Conservation (phyloP, 2,888 invertebrate species). For the Eilema depressum region DNA sequence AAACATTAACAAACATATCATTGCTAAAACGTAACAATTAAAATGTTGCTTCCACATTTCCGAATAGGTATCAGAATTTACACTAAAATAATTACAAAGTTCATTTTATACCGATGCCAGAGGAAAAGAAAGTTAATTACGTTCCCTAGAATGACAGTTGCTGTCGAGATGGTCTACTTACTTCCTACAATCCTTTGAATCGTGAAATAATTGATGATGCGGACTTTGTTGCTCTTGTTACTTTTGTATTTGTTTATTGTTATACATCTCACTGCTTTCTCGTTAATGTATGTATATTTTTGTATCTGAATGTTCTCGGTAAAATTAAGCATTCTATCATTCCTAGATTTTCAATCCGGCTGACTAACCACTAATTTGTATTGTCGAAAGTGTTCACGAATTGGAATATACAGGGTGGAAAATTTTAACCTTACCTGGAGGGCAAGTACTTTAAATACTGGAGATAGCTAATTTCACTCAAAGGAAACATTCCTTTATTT, state of each 20-base stretch:
- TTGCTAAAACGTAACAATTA: neutral
- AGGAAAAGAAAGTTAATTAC: conserved; percentile 78
- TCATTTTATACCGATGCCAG: conserved; percentile 60
- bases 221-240: conserved; percentile 39
- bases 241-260: conserved; percentile 22
- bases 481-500: too few species aligned
- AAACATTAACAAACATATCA: neutral
- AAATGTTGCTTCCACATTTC: neutral
- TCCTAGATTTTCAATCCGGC: neutral
- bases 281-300: conserved; percentile 12
- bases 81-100: conserved; percentile 59
- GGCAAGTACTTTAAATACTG: too few species aligned
- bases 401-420: too few species aligned
- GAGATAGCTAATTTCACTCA: too few species aligned
- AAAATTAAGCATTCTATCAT: neutral
- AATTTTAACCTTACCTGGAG: too few species aligned
- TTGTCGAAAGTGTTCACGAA: neutral
- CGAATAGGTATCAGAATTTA: neutral
- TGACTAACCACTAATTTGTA: neutral
- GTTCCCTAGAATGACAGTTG: conserved; percentile 69
- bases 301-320: neutral
- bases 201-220: conserved; percentile 72
- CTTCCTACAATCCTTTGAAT: conserved; percentile 73
- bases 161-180: conserved; percentile 63
- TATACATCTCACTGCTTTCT: conserved; percentile 9